These are phyloP conservation scores for Ictalurus punctatus DNA, from an alignment of 2,113 vertebrate species.

Conservation along the genomic window DNA sequence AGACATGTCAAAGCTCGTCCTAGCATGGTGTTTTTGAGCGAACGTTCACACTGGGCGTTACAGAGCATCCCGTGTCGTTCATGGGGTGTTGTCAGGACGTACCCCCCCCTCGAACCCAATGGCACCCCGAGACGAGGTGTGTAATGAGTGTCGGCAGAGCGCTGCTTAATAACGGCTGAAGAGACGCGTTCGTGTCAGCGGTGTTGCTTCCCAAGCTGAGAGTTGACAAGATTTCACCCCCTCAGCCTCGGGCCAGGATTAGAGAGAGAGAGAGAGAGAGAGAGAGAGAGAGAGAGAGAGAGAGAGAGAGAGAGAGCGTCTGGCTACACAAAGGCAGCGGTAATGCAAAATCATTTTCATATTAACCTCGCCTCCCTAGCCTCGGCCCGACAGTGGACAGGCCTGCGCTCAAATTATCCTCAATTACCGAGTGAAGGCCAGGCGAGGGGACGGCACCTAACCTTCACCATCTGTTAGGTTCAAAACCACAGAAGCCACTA, in stretches of 20 bases:
- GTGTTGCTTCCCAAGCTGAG: constrained; percentile 71
- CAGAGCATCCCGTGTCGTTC: constrained; percentile 70
- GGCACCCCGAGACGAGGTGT: constrained; percentile 70
- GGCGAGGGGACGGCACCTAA: constrained; percentile 95
- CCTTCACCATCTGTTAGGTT: constrained; percentile 97
- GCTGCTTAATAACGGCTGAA: constrained; percentile 75
- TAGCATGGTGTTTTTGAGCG: constrained; percentile 50
- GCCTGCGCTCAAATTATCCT: constrained; percentile 94
- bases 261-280: constrained; percentile 62
- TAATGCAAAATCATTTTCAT: constrained; percentile 95
- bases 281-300: constrained; percentile 52
- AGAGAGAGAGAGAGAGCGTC: constrained; percentile 58
- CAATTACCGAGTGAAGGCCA: constrained; percentile 95
- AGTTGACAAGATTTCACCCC: constrained; percentile 78
- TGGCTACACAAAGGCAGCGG: constrained; percentile 77
- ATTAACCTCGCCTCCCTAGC: constrained; percentile 88
- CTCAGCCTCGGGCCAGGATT: constrained; percentile 94
- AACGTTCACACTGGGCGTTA: constrained; percentile 57
- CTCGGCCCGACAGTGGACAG: constrained; percentile 88
- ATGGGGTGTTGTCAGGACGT: constrained; percentile 65
- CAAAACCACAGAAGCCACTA: constrained; percentile 78
- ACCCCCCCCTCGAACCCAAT: constrained; percentile 64
- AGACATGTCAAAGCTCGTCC: constrained; percentile 37
- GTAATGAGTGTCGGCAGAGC: constrained; percentile 78
- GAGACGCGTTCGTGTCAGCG: constrained; percentile 77